Base-by-base conservation (phyloP, 2,113 vertebrate species). In the Saguinus midas region DNA sequence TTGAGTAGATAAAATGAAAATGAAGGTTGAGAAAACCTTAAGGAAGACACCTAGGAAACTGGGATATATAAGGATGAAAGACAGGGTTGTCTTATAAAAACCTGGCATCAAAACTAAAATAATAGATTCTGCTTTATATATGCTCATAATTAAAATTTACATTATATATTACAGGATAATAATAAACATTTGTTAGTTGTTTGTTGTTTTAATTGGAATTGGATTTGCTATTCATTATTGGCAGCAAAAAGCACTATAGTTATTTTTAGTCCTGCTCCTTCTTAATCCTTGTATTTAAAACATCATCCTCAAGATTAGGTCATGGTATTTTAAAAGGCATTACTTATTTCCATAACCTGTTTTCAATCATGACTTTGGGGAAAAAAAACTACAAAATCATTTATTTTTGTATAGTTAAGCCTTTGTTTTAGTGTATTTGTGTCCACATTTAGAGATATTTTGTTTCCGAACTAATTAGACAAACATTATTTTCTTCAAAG, bases 101-200 rank as follows among this genome's bases (percentile, higher is more conserved):
- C 2, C 17, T 27, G 81, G 11, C 57, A 95, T 93, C 70, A 96
- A 95, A 93, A 87, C 58, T 66, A 76, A 95, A 82, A 83, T 75
- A 85, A 93, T 89, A 94, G 55, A 84, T 73, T 97, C n/a, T 17
- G 3, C 40, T 89, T 89, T 66, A 72, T 32, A 11, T 40, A 84
- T 43, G 25, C 25, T 90, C 16, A 29, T 84, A 95, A 90, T 91
- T 93, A 94, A 95, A 92, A 90, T 93, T 66, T 66, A 57, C 9
- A 52, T 75, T 79, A 75, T 94, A 90, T 91, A 23, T 82, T 90
- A 80, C 25, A 76, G 27, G 27, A 86, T 25, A 27, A 79, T 13
- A 48, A 86, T 66, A 58, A 95, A 80, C 90, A 87, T 73, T 73
- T 96, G 73, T 3, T 66, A 83, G 43, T 83, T 27, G 72, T 61